Evolutionary conservation across 1,140 invertebrate species (phyloP).

Genomic region (Episyrphus balteatus): DNA sequence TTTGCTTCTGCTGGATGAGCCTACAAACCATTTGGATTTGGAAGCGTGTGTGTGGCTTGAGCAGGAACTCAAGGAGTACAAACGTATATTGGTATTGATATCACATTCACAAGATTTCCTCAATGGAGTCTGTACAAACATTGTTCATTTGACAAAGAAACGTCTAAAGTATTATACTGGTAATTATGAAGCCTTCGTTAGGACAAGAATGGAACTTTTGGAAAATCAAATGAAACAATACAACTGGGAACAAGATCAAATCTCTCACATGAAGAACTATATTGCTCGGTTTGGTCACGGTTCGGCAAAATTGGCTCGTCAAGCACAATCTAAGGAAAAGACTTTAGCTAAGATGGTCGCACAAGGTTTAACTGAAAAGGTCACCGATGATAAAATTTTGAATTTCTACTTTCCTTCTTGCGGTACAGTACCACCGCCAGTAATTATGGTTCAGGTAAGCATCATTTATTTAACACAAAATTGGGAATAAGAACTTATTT

Average conservation of each 20-base stretch:
- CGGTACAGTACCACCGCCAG: conserved; percentile 92
- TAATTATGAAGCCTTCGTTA: conserved; percentile 94
- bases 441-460: conserved; percentile 87
- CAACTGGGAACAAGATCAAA: conserved; percentile 99
- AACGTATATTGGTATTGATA: conserved; percentile 94
- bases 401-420: conserved; percentile 96
- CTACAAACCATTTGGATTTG: conserved; percentile 96
- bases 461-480: conserved; percentile 4
- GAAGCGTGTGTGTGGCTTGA: conserved; percentile 99
- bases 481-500: not conserved
- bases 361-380: conserved; percentile 91
- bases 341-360: conserved; percentile 99
- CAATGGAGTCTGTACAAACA: conserved; percentile 98
- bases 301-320: conserved; percentile 92
- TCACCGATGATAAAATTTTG: conserved; percentile 77
- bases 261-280: conserved; percentile 99
- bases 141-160: conserved; percentile 90
- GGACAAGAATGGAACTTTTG: conserved; percentile 83
- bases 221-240: conserved; percentile 99
- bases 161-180: conserved; percentile 90
- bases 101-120: conserved; percentile 99
- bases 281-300: conserved; percentile 99
- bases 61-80: conserved; percentile 92
- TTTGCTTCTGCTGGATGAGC: conserved; percentile 88
- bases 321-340: conserved; percentile 99